phyloP scores from a whole-genome alignment of 2,113 vertebrate genomes.

The Aramus guarauna region DNA sequence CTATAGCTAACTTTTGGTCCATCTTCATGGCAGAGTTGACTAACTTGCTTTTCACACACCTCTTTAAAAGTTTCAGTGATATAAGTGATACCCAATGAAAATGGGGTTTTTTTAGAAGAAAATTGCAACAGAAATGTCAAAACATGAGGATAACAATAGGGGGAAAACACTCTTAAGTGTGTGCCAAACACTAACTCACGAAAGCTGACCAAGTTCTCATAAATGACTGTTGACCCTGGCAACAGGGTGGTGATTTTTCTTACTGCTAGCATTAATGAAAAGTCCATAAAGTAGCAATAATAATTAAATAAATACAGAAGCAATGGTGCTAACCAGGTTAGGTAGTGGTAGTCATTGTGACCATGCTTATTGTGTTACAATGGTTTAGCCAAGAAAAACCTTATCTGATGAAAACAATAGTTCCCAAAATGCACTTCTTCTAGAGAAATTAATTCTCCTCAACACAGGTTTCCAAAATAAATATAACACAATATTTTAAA shows the following conservation, averaged over 20 bases:
- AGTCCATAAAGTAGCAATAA: not conserved
- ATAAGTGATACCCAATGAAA: not conserved
- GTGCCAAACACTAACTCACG: not conserved
- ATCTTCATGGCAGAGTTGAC: not conserved
- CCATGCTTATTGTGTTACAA: not conserved
- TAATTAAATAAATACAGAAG: slow-evolving; percentile 16
- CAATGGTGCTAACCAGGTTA: not conserved
- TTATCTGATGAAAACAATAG: slow-evolving; percentile 25
- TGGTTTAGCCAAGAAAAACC: slow-evolving; percentile 29
- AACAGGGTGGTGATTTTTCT: not conserved
- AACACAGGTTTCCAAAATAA: slow-evolving; percentile 10
- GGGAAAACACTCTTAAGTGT: not conserved
- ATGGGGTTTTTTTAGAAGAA: not conserved
- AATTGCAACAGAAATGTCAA: not conserved
- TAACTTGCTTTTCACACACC: not conserved
- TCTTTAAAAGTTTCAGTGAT: not conserved
- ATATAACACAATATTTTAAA: slow-evolving; percentile 8
- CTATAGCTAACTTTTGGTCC: not conserved
- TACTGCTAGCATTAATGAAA: not conserved
- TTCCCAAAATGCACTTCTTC: not conserved
- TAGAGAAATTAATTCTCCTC: slow-evolving; percentile 1
- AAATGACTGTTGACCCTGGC: slow-evolving; percentile 32
- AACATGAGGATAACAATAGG: not conserved
- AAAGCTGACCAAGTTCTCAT: not conserved
- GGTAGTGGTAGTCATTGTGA: not conserved